Conservation (phyloP, 2,113 vertebrate genomes). For the Pterocles orientalis region DNA sequence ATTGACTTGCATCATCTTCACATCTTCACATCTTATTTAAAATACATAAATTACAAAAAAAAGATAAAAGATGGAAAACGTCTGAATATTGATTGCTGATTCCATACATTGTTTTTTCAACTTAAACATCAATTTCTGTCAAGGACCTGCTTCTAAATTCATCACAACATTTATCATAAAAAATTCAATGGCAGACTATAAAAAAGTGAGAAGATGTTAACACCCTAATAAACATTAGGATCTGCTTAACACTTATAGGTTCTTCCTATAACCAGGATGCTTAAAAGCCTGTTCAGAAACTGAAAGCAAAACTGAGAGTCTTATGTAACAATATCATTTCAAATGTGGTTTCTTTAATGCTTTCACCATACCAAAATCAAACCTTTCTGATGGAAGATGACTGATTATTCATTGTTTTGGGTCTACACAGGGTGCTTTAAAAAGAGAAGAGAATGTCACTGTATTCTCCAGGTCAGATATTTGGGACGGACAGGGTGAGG, state of each 20-base stretch:
- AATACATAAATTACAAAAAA: background rate
- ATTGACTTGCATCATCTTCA: background rate
- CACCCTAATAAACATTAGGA: slow-evolving; percentile 9
- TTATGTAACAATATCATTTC: background rate
- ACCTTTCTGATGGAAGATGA: background rate
- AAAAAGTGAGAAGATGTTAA: slow-evolving; percentile 26
- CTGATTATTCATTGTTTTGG: background rate
- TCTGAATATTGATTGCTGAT: background rate
- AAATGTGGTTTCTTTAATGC: background rate
- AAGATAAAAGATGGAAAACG: background rate
- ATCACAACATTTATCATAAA: background rate
- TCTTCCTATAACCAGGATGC: background rate
- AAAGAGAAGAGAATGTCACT: background rate
- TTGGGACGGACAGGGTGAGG: background rate
- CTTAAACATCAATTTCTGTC: background rate
- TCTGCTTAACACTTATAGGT: background rate
- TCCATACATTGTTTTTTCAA: background rate
- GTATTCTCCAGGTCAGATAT: background rate
- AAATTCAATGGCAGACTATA: background rate
- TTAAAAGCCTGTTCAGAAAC: slow-evolving; percentile 14
- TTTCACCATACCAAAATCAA: background rate
- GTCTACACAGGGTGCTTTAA: background rate
- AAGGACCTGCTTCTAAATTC: background rate
- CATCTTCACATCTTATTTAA: background rate
- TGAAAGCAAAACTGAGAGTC: slow-evolving; percentile 1